Evolutionary conservation across 1,140 invertebrate species (phyloP).

Genomic region (Pinna nobilis): DNA sequence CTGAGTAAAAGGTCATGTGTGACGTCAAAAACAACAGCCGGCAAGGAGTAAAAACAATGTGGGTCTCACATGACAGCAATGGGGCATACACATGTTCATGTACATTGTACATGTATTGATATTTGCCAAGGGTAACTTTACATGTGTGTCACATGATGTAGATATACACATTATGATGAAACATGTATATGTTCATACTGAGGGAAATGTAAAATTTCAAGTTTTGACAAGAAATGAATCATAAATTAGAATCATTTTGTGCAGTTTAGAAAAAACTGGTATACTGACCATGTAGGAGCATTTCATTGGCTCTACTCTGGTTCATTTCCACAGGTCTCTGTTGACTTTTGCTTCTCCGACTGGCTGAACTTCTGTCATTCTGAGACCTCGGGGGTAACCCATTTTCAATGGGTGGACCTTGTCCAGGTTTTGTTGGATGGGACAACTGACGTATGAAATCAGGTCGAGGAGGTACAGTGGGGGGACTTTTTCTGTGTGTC

Average conservation of each 20-base stretch:
- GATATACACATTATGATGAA: not conserved
- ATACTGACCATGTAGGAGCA: not conserved
- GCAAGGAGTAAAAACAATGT: too few species aligned
- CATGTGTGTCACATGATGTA: too few species aligned
- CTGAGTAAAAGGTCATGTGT: too few species aligned
- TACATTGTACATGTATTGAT: too few species aligned
- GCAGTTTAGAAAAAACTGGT: not conserved
- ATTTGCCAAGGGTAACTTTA: too few species aligned
- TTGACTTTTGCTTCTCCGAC: slow-evolving; percentile 17
- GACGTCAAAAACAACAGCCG: too few species aligned
- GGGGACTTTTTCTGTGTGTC: not conserved
- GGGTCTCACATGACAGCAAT: too few species aligned
- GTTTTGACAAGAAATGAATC: too few species aligned
- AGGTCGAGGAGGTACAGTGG: not conserved
- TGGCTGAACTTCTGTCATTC: not conserved
- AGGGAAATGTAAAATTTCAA: not conserved
- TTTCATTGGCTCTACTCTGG: slow-evolving; percentile 2
- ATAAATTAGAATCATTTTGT: too few species aligned
- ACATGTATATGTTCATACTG: not conserved
- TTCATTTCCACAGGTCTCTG: not conserved
- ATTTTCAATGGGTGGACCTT: not conserved
- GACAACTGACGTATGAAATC: slow-evolving; percentile 5
- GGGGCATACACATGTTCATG: too few species aligned
- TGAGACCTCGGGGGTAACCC: not conserved
- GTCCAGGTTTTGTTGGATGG: slow-evolving; percentile 2